Conservation (phyloP, 2,888 invertebrate genomes). For the Tenthredo livida region DNA sequence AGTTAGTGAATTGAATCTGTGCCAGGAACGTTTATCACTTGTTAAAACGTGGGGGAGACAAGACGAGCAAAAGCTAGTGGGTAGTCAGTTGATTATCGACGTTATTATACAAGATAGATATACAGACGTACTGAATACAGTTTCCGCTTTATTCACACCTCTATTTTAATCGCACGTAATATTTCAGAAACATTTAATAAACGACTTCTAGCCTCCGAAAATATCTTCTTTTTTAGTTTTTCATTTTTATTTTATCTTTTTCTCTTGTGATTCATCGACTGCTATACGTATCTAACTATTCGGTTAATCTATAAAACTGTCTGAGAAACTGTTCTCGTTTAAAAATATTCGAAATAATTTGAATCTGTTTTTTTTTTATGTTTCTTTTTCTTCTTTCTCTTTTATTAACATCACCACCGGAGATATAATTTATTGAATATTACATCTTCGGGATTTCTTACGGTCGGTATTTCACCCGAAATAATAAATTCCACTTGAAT, state of each 20-base stretch:
- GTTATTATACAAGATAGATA: not conserved
- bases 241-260: not conserved
- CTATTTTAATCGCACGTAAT: not conserved
- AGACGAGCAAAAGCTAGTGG: not conserved
- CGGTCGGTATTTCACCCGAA: not conserved
- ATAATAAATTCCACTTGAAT: not conserved
- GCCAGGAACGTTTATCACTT: slow-evolving; percentile 50
- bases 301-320: not conserved
- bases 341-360: not conserved
- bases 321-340: not conserved
- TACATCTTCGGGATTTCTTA: not conserved
- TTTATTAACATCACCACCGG: not conserved
- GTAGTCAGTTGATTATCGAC: not conserved
- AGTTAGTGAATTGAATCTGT: slow-evolving; percentile 30
- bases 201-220: not conserved
- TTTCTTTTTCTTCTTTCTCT: not conserved
- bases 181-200: not conserved
- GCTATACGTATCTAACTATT: not conserved
- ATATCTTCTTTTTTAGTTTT: not conserved
- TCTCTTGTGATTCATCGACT: not conserved
- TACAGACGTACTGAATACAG: not conserved
- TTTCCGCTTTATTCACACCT: not conserved
- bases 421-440: not conserved
- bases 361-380: not conserved
- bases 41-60: not conserved